These are phyloP conservation scores for Hydrotaea diabolus DNA, from an alignment of 2,888 invertebrate genomes.

Conservation along the genomic window DNA sequence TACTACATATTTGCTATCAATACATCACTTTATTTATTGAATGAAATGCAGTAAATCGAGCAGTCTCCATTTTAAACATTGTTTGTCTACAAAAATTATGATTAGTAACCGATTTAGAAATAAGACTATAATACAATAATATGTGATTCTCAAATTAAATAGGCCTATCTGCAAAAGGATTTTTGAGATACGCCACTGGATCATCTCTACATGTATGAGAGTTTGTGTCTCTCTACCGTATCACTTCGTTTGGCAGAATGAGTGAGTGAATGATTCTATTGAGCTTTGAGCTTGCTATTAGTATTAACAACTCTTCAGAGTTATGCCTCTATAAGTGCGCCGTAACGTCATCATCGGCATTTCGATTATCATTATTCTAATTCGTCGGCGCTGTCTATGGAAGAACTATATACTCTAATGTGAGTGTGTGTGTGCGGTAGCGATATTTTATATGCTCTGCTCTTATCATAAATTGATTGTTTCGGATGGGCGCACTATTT, in stretches of 20 bases:
- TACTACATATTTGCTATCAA: too few relatives aligned
- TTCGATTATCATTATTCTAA: constrained; percentile 24
- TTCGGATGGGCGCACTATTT: background rate
- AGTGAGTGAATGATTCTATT: background rate
- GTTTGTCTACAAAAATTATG: too few relatives aligned
- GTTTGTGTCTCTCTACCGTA: background rate
- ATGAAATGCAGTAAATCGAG: too few relatives aligned
- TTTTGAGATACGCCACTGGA: too few relatives aligned
- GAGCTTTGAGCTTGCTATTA: constrained; percentile 8
- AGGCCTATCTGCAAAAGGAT: too few relatives aligned
- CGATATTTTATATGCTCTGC: constrained; percentile 6
- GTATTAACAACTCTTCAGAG: constrained; percentile 16
- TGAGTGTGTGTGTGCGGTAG: background rate
- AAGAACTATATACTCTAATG: background rate
- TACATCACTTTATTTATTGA: too few relatives aligned
- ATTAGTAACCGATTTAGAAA: too few relatives aligned
- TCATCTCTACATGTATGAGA: too few relatives aligned
- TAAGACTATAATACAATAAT: too few relatives aligned
- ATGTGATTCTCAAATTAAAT: too few relatives aligned
- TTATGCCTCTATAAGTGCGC: background rate
- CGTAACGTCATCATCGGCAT: background rate
- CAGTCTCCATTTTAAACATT: too few relatives aligned
- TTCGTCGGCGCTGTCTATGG: background rate
- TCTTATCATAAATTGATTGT: constrained; percentile 11
- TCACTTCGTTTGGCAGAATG: background rate